Conservation (phyloP, 2,113 vertebrate species). For the Erythrocercus mccallii region DNA sequence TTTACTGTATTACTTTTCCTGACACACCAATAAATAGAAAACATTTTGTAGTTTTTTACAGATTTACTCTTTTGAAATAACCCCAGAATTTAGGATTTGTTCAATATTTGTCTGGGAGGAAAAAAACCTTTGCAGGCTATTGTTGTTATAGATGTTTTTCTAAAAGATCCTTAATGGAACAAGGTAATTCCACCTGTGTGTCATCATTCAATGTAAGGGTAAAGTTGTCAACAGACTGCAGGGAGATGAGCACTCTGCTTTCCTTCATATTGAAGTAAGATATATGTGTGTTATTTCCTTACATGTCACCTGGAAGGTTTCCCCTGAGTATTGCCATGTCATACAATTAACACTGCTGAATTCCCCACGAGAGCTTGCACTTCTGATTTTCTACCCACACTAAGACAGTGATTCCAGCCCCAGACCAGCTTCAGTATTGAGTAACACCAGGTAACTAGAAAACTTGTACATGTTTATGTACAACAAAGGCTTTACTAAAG, state of each 20-base stretch:
- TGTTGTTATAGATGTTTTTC: background rate
- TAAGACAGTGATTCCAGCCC: background rate
- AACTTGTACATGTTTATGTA: background rate
- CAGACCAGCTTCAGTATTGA: background rate
- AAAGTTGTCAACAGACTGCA: background rate
- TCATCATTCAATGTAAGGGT: background rate
- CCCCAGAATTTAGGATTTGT: background rate
- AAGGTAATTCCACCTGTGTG: slow-evolving; percentile 2
- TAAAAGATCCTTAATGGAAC: slow-evolving; percentile 11
- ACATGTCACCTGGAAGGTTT: slow-evolving; percentile 30
- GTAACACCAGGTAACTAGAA: background rate
- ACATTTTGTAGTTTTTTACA: background rate
- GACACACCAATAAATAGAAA: background rate
- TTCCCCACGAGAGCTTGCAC: background rate
- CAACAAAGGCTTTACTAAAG: background rate
- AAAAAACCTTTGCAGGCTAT: background rate
- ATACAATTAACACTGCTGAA: slow-evolving; percentile 16
- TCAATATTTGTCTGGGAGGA: background rate
- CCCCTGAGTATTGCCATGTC: slow-evolving; percentile 15
- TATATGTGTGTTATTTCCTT: slow-evolving; percentile 31
- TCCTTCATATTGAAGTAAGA: slow-evolving; percentile 28
- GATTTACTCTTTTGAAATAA: slow-evolving; percentile 11
- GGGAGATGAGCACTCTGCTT: background rate
- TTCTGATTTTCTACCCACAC: background rate
- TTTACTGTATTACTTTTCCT: background rate